A percentile compares a stretch with the other conserved stretches of the same genome.
Evolutionary conservation across 2,797 vertebrate species (phyloP).

Genomic region (Arnoldichthys spilopterus): DNA sequence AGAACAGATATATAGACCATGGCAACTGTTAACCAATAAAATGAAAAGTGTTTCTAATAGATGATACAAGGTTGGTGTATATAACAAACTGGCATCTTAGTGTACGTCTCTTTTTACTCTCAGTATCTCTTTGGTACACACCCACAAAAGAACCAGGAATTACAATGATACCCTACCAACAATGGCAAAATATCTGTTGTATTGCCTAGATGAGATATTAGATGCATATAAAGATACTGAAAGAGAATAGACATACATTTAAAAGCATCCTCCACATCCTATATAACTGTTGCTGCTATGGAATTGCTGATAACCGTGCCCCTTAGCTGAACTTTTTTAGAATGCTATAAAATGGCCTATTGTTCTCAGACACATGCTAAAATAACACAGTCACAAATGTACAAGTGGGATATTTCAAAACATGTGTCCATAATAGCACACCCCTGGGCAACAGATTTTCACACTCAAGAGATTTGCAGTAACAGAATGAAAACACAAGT

Average conservation of each 20-base stretch:
- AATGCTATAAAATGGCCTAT: not conserved
- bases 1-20: not conserved
- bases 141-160: not conserved
- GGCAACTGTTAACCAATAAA: not conserved
- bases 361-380: not conserved
- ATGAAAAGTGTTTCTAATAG: not conserved
- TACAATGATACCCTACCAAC: not conserved
- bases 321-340: not conserved
- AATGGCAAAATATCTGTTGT: not conserved
- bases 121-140: not conserved
- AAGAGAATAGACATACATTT: not conserved
- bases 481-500: not conserved
- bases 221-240: too few relatives aligned
- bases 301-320: not conserved
- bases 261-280: not conserved
- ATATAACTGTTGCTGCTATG: constrained; percentile 4
- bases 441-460: not conserved
- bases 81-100: constrained; percentile 2
- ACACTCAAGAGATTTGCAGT: not conserved
- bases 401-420: not conserved
- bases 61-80: not conserved
- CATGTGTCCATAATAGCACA: not conserved
- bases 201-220: not conserved
- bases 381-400: not conserved
- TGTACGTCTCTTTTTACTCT: not conserved